Evolutionary conservation across 37 sponge, comb jelly and placozoan species (phyloP), one percentile per base, ranked within the genome.

Genomic region (Halisarca cf. caerulea): DNA sequence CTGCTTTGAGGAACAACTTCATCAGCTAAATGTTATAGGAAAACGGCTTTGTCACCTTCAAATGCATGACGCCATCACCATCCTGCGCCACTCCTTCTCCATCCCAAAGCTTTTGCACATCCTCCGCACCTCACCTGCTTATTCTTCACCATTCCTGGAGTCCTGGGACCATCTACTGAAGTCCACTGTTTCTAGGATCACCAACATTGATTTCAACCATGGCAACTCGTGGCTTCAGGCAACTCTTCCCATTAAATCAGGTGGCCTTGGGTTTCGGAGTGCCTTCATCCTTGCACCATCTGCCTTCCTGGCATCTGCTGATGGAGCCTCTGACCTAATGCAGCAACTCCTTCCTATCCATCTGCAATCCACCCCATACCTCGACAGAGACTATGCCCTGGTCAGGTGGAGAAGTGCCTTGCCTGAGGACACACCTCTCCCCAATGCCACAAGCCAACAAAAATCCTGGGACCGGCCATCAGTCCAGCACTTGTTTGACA

Each of bases 231-330:
- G 85, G 89, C 23, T 35, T 24, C 85, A 89, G 35, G 73, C 89
- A 21, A 84, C 81, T 45, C 85, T 89, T 38, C 89, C 85, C 25
- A 82, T 82, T 7, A 58, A 38, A 11, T 55, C 27, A 5, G 89
- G 89, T 27, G 85, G 89, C 2, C 81, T 89, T 68, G 89, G 81
- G n/a, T 35, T 88, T 51, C 28, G 84, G 80, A 84, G 80, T 24
- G 84, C 59, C 41, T 75, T 58, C 30, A 58, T 83, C 25, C 81
- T 88, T 61, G 84, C 74, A 79, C 80, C 85, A 14, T 80, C 89
- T 71, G 85, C 85, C 77, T 89, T 80, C 41, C 30, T 89, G 73
- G 80, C 89, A 18, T 89, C 89, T 8, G 77, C 77, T 84, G 75
- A 66, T 84, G 73, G 64, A 53, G 60, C 77, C 58, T 70, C 81